phyloP scores from a whole-genome alignment of 2,797 vertebrate species.

The Pipistrellus kuhlii region DNA sequence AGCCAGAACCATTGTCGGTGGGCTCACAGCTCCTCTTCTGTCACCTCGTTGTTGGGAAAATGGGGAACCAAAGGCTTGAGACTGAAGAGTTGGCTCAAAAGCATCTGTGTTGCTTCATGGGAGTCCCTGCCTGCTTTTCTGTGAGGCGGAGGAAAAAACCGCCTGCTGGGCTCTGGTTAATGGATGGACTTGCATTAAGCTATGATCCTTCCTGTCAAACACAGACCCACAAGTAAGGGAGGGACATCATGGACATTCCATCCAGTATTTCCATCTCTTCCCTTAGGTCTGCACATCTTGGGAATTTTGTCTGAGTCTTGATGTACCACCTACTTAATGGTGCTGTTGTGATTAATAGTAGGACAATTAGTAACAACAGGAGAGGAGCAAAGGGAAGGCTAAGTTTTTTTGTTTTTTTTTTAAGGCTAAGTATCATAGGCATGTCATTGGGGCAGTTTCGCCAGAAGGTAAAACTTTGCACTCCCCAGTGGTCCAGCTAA shows the following conservation, averaged over 20 bases:
- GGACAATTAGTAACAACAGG: too few species aligned
- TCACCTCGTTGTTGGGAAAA: neutral
- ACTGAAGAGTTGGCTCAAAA: neutral
- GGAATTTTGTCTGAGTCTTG: neutral
- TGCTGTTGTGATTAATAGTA: too few species aligned
- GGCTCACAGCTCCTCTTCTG: neutral
- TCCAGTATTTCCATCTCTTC: neutral
- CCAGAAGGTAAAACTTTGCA: too few species aligned
- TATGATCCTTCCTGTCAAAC: neutral
- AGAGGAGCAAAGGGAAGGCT: too few species aligned
- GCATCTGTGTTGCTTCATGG: fast-evolving
- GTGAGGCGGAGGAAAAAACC: too few species aligned
- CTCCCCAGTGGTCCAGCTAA: too few species aligned
- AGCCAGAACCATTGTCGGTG: fast-evolving
- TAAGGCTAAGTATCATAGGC: too few species aligned
- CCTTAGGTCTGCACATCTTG: neutral
- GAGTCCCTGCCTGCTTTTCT: fast-evolving
- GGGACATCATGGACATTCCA: neutral
- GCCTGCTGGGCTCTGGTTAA: neutral
- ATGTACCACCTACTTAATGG: constrained; percentile 6
- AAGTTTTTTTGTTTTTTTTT: too few species aligned
- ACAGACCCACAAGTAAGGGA: neutral
- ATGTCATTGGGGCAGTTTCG: too few species aligned
- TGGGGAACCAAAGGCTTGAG: neutral
- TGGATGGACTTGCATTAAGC: neutral